phyloP scores from a whole-genome alignment of 2,113 vertebrate species.

The Pontoporia blainvillei region DNA sequence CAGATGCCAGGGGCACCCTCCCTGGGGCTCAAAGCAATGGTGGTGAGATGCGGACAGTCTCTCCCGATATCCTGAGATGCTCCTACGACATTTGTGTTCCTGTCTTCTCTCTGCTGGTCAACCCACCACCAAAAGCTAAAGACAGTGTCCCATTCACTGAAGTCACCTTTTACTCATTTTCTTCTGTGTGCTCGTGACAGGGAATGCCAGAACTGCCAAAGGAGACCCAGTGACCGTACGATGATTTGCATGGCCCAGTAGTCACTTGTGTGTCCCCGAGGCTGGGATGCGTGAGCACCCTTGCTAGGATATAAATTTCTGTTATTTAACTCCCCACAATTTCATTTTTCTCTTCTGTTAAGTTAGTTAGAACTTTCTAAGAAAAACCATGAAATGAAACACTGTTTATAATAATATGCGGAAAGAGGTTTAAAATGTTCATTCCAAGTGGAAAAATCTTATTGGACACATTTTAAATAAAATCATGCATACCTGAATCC shows the following conservation, averaged over 20 bases:
- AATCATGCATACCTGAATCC: conserved; percentile 79
- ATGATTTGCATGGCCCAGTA: conserved; percentile 80
- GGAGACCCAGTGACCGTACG: conserved; percentile 69
- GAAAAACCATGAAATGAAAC: conserved; percentile 76
- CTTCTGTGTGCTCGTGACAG: conserved; percentile 68
- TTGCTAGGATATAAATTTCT: conserved; percentile 73
- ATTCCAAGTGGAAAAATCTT: conserved; percentile 78
- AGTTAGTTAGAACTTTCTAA: conserved; percentile 76
- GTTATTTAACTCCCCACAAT: conserved; percentile 77
- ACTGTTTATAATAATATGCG: conserved; percentile 71
- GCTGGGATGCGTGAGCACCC: conserved; percentile 67
- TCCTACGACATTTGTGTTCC: conserved; percentile 52
- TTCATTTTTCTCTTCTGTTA: conserved; percentile 78
- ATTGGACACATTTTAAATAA: conserved; percentile 84
- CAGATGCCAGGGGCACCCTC: background rate
- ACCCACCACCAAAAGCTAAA: conserved; percentile 52
- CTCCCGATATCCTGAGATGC: background rate
- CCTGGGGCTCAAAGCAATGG: background rate
- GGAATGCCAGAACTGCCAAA: conserved; percentile 68
- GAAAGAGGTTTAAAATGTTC: conserved; percentile 74
- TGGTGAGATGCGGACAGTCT: conserved; percentile 6
- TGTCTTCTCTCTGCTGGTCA: conserved; percentile 64
- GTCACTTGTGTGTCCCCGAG: conserved; percentile 78
- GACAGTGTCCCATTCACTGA: conserved; percentile 36
- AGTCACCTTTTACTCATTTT: conserved; percentile 57